Conservation (phyloP, 2,113 vertebrate species). For the Petaurus breviceps region DNA sequence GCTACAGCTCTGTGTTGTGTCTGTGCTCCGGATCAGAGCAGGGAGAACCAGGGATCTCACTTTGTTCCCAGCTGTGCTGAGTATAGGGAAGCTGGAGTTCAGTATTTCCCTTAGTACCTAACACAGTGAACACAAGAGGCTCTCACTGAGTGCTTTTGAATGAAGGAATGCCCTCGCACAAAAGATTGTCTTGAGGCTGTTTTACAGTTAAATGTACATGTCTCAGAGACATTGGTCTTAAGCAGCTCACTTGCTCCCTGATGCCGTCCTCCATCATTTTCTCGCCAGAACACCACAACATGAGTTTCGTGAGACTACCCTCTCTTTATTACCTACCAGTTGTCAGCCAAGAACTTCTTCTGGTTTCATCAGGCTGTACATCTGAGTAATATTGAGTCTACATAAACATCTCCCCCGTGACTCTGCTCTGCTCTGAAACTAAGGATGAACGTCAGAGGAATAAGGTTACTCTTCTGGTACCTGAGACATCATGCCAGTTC, state of each 20-base stretch:
- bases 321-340: not conserved
- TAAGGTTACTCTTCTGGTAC: not conserved
- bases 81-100: no score
- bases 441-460: not conserved
- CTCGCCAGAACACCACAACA: not conserved
- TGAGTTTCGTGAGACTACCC: not conserved
- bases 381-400: not conserved
- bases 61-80: no score
- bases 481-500: not conserved
- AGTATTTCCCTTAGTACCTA: no score
- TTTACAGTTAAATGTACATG: not conserved
- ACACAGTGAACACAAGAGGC: no score
- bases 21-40: no score
- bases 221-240: not conserved
- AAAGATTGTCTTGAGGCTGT: not conserved
- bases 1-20: no score
- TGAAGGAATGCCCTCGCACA: no score
- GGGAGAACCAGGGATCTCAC: no score
- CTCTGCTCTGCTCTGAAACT: slow-evolving; percentile 10
- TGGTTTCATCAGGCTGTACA: not conserved
- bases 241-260: not conserved
- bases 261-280: not conserved
- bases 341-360: not conserved
- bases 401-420: not conserved
- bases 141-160: no score